A percentile compares a stretch with the other conserved stretches of the same genome.
These are phyloP conservation scores for Macrotrachela quadricornifera DNA, from an alignment of 1,140 invertebrate species.

Conservation along the genomic window DNA sequence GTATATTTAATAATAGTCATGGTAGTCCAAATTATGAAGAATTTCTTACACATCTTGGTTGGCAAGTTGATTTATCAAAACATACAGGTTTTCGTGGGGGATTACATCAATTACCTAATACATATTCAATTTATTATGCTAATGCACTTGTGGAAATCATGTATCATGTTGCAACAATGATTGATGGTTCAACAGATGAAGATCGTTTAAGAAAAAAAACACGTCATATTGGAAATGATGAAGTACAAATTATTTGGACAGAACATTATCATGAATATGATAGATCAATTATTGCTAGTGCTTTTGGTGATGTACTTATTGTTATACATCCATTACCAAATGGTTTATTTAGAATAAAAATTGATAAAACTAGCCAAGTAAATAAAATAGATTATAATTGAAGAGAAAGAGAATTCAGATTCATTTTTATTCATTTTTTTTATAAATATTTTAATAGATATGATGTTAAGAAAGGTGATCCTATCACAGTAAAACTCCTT, in stretches of 20 bases:
- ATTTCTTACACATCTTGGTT: slow-evolving; percentile 76
- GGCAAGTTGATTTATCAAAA: slow-evolving; percentile 81
- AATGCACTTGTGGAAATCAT: slow-evolving; percentile 64
- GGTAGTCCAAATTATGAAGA: slow-evolving; percentile 71
- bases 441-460: no score
- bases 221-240: slow-evolving; percentile 87
- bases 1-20: slow-evolving; percentile 56
- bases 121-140: slow-evolving; percentile 68
- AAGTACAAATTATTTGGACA: slow-evolving; percentile 97
- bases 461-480: no score
- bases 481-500: no score
- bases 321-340: slow-evolving; percentile 69
- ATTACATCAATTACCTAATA: slow-evolving; percentile 59
- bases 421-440: no score
- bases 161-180: slow-evolving; percentile 96
- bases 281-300: slow-evolving; percentile 84
- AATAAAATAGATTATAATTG: slow-evolving; percentile 2
- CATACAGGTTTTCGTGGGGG: slow-evolving; percentile 91
- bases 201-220: slow-evolving; percentile 43
- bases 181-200: slow-evolving; percentile 45
- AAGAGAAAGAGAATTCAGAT: not conserved
- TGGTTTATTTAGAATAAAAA: slow-evolving; percentile 54
- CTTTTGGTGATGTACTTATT: slow-evolving; percentile 96
- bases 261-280: slow-evolving; percentile 85
- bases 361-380: slow-evolving; percentile 61